Conservation (phyloP, 2,888 invertebrate genomes). For the Dioctria linearis region DNA sequence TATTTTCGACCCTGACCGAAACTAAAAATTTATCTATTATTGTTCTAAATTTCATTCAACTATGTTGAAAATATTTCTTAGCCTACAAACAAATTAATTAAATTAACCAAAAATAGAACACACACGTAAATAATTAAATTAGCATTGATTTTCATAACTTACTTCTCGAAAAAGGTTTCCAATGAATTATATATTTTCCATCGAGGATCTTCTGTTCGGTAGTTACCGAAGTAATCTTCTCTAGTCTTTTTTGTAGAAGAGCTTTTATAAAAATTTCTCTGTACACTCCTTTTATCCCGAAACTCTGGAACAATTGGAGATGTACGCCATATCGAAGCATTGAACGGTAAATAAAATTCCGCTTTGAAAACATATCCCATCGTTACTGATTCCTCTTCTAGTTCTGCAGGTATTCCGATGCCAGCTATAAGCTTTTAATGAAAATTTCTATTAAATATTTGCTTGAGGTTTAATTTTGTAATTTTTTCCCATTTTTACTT, state of each 20-base stretch:
- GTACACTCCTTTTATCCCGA: conserved; percentile 4
- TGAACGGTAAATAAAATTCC: conserved; percentile 57
- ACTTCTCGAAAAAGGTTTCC: conserved; percentile 75
- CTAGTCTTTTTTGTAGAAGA: neutral
- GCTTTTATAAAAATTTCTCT: neutral
- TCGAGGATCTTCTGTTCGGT: conserved; percentile 65
- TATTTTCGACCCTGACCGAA: no score
- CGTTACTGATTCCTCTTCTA: conserved; percentile 56
- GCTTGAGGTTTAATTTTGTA: neutral
- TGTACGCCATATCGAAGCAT: conserved; percentile 30
- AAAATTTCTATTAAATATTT: neutral
- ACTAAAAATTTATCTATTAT: no score
- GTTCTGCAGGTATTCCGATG: conserved; percentile 58
- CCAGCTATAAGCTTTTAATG: conserved; percentile 56
- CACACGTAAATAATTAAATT: neutral
- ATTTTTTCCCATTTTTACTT: neutral
- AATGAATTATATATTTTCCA: conserved; percentile 73
- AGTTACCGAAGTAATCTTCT: neutral
- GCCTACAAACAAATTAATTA: no score
- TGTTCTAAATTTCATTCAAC: no score
- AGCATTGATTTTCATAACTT: conserved; percentile 33
- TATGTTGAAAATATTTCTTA: no score
- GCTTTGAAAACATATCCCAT: conserved; percentile 59
- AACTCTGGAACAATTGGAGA: conserved; percentile 36
- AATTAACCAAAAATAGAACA: no score